Percentiles rank a stretch among this genome's conserved stretches.
These are phyloP conservation scores for Argentina silus DNA, from an alignment of 2,797 vertebrate genomes.

Conservation along the genomic window DNA sequence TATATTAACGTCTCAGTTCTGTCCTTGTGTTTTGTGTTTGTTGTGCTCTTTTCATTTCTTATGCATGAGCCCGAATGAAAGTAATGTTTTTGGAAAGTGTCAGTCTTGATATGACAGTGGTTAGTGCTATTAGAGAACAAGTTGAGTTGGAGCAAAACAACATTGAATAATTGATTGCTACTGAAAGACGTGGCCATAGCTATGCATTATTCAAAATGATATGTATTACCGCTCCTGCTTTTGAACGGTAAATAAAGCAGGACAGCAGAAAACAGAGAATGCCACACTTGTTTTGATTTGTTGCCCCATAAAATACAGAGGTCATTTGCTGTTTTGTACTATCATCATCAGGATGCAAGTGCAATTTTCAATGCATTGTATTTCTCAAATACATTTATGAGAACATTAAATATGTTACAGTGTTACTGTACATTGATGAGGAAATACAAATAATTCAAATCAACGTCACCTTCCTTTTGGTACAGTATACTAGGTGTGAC, in stretches of 20 bases:
- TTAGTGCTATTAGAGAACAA: conserved; percentile 63
- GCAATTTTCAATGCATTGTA: conserved; percentile 3
- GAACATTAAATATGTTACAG: background rate
- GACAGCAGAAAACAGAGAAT: background rate
- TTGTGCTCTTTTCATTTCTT: conserved; percentile 46
- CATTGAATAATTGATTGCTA: conserved; percentile 70
- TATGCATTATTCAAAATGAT: conserved; percentile 70
- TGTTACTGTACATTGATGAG: background rate
- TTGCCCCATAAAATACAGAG: conserved; percentile 28
- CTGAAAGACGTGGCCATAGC: conserved; percentile 57
- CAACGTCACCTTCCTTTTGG: too few species aligned
- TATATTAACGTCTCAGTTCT: conserved; percentile 40
- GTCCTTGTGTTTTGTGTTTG: conserved; percentile 22
- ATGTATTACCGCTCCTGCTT: conserved; percentile 53
- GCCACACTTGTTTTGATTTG: conserved; percentile 33
- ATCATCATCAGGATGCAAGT: conserved; percentile 8
- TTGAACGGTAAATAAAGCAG: conserved; percentile 50
- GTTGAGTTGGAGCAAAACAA: conserved; percentile 61
- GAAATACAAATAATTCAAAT: too few species aligned
- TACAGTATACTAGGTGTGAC: too few species aligned
- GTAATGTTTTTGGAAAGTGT: conserved; percentile 52
- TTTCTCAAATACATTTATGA: background rate
- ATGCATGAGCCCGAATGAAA: conserved; percentile 57
- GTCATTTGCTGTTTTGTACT: conserved; percentile 10
- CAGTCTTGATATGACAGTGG: conserved; percentile 62